Conservation (phyloP, 53 echinoderm and acorn worm genomes). For the Patiria pectinifera region DNA sequence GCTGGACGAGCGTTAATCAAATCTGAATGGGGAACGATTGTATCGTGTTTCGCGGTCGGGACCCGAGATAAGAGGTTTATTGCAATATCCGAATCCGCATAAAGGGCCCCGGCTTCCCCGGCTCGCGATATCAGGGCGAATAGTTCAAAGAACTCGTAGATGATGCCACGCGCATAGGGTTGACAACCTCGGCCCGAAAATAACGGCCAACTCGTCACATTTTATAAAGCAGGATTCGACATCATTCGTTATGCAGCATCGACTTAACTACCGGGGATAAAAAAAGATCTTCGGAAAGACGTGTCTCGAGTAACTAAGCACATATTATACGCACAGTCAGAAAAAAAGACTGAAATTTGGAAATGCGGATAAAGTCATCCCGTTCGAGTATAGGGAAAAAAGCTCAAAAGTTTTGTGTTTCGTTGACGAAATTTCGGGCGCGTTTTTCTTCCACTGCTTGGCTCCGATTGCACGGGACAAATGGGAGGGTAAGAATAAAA, state of each 20-base stretch:
- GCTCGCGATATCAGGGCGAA: neutral
- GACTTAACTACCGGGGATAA: neutral
- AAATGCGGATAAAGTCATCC: neutral
- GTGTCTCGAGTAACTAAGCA: conserved; percentile 31
- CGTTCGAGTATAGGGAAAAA: neutral
- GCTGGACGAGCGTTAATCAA: neutral
- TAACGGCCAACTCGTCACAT: neutral
- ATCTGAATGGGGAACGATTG: conserved; percentile 41
- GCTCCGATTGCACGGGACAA: neutral
- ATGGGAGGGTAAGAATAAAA: neutral
- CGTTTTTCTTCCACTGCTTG: neutral
- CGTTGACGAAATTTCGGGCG: conserved; percentile 15
- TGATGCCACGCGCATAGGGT: neutral
- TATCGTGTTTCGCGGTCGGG: conserved; percentile 52
- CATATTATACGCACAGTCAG: neutral
- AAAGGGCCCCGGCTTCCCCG: neutral
- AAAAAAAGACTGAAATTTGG: neutral
- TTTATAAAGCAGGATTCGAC: neutral
- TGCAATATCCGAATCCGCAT: conserved; percentile 22
- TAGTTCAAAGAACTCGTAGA: conserved; percentile 41
- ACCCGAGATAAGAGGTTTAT: conserved; percentile 48
- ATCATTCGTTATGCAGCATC: neutral
- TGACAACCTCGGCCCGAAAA: conserved; percentile 28
- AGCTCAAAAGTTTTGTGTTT: conserved; percentile 8
- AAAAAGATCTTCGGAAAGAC: conserved; percentile 2